These are phyloP conservation scores for Mastomys coucha DNA, from an alignment of 2,113 vertebrate species.

Conservation along the genomic window DNA sequence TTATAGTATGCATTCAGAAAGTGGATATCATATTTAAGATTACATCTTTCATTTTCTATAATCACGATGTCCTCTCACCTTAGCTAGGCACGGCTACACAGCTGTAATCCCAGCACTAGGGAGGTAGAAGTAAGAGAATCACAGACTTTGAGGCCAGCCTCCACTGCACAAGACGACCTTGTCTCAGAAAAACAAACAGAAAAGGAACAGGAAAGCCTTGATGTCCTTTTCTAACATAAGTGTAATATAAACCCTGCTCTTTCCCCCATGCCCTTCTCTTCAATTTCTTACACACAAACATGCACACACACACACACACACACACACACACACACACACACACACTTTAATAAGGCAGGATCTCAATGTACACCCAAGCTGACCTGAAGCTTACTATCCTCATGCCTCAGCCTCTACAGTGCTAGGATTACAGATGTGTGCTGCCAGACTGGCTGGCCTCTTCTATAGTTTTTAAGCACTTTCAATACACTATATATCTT, in stretches of 20 bases:
- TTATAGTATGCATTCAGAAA: not conserved
- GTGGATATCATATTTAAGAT: not conserved
- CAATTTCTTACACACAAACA: not conserved
- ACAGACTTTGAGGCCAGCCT: not conserved
- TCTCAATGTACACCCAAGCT: not conserved
- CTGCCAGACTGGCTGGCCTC: not conserved
- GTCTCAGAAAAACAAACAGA: not conserved
- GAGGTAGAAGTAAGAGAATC: not conserved
- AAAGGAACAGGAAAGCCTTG: not conserved
- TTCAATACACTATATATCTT: not conserved
- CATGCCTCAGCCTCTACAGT: not conserved
- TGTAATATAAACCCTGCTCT: not conserved
- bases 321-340: not conserved
- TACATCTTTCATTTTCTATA: constrained; percentile 10
- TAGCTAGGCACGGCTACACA: too few species aligned
- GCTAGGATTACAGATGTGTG: not conserved
- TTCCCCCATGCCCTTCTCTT: not conserved
- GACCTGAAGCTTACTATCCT: not conserved
- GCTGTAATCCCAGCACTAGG: not conserved
- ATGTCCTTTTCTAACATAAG: not conserved
- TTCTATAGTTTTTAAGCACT: not conserved
- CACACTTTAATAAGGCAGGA: not conserved
- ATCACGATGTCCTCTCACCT: not conserved
- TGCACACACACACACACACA: not conserved
- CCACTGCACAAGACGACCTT: not conserved